Conservation (phyloP, 2,888 invertebrate species). For the Cephus pygmeus region DNA sequence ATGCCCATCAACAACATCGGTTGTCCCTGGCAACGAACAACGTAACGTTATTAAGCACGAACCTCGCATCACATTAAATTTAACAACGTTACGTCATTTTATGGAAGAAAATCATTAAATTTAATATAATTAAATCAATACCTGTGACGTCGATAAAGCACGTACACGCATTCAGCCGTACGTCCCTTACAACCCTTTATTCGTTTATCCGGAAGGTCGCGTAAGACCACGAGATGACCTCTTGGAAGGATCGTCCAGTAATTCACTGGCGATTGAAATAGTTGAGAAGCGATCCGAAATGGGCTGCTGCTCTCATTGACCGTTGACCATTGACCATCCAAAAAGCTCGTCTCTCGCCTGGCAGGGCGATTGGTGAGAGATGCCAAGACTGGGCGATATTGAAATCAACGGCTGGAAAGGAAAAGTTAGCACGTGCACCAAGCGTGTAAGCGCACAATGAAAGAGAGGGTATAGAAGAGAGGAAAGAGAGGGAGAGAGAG, state of each 20-base stretch:
- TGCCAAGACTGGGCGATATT: slow-evolving; percentile 33
- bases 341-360: not conserved
- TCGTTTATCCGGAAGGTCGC: not conserved
- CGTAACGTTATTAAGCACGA: not conserved
- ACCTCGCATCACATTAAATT: not conserved
- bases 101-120: not conserved
- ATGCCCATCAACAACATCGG: not conserved
- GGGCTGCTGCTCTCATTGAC: not conserved
- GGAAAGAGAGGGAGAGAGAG: slow-evolving; percentile 23
- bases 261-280: not conserved
- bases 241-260: not conserved
- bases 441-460: slow-evolving; percentile 14
- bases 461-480: slow-evolving; percentile 21
- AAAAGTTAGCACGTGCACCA: slow-evolving; percentile 30
- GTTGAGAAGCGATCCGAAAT: not conserved
- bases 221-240: not conserved
- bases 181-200: not conserved
- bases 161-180: not conserved
- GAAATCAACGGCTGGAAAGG: slow-evolving; percentile 50
- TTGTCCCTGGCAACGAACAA: not conserved
- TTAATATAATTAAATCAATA: not conserved
- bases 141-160: not conserved
- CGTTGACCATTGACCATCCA: not conserved
- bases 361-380: not conserved
- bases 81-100: not conserved